Conservation (phyloP, 2,113 vertebrate species). For the Boulengeromyrus knoepffleri region DNA sequence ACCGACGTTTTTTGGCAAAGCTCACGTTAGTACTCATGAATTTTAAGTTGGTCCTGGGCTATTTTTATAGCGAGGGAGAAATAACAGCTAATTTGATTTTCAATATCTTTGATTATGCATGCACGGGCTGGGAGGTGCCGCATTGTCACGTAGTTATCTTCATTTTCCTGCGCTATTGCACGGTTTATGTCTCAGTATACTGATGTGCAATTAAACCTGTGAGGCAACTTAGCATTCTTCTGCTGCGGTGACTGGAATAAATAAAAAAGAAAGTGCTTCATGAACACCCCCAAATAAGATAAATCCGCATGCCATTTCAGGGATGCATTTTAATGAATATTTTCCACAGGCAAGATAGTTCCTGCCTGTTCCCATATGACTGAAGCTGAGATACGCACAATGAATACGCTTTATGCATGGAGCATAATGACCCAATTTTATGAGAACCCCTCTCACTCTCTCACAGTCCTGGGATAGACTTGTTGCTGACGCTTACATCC, state of each 20-base stretch:
- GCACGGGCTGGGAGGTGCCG: not conserved
- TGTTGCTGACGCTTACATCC: conserved; percentile 55
- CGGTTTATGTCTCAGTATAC: not conserved
- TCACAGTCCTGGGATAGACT: conserved; percentile 29
- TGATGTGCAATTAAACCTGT: conserved; percentile 29
- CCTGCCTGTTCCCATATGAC: conserved; percentile 29
- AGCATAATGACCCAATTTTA: conserved; percentile 53
- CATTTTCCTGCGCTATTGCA: not conserved
- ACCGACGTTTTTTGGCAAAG: not conserved
- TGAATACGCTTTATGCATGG: conserved; percentile 51
- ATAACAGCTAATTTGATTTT: not conserved
- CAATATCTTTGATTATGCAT: not conserved
- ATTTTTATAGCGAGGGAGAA: not conserved
- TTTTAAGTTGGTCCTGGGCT: not conserved
- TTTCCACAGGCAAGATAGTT: conserved; percentile 45
- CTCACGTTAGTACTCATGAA: not conserved
- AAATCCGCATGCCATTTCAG: conserved; percentile 24
- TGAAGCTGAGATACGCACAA: conserved; percentile 43
- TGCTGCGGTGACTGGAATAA: not conserved
- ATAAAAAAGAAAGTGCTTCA: conserved; percentile 5
- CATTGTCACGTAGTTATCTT: not conserved
- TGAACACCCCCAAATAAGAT: not conserved
- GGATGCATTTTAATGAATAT: conserved; percentile 44
- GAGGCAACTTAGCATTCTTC: conserved; percentile 32
- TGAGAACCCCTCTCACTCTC: conserved; percentile 36